phyloP scores from a whole-genome alignment of 2,797 vertebrate species.

The Denticeps clupeoides region DNA sequence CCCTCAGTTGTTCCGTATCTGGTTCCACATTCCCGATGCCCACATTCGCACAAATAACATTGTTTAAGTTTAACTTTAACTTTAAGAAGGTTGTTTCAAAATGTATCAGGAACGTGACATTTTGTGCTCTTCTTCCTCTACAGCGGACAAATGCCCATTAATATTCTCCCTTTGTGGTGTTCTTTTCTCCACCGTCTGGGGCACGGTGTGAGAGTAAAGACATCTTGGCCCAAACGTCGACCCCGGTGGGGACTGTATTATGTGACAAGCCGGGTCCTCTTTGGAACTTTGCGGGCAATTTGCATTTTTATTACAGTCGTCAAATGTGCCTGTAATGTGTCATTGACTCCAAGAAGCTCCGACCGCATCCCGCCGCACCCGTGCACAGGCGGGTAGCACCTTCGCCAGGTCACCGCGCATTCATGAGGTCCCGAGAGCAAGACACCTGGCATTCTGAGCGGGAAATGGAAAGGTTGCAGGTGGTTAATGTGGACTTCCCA shows the following conservation, averaged over 20 bases:
- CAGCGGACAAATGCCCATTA: constrained; percentile 9
- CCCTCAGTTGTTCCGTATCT: constrained; percentile 16
- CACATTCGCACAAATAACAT: too few relatives aligned
- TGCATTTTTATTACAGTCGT: constrained; percentile 73
- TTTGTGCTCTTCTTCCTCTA: constrained; percentile 11
- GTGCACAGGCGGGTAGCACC: constrained; percentile 46
- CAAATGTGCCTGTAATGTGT: constrained; percentile 57
- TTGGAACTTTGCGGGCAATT: constrained; percentile 55
- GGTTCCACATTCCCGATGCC: too few relatives aligned
- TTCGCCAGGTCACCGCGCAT: constrained; percentile 25
- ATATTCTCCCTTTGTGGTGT: constrained; percentile 5
- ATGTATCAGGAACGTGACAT: too few relatives aligned
- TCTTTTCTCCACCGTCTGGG: constrained; percentile 19
- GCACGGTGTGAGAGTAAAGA: constrained; percentile 40
- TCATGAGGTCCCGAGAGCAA: constrained; percentile 38
- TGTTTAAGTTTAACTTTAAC: too few relatives aligned
- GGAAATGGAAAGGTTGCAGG: constrained; percentile 63
- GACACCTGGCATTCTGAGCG: constrained; percentile 61
- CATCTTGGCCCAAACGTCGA: constrained; percentile 43
- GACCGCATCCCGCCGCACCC: constrained; percentile 41
- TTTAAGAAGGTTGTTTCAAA: too few relatives aligned
- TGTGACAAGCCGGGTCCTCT: constrained; percentile 44
- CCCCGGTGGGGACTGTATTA: constrained; percentile 61
- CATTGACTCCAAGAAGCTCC: constrained; percentile 53
- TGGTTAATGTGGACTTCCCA: constrained; percentile 69